Conservation (phyloP, 2,797 vertebrate species). For the Onychomys arenicola region DNA sequence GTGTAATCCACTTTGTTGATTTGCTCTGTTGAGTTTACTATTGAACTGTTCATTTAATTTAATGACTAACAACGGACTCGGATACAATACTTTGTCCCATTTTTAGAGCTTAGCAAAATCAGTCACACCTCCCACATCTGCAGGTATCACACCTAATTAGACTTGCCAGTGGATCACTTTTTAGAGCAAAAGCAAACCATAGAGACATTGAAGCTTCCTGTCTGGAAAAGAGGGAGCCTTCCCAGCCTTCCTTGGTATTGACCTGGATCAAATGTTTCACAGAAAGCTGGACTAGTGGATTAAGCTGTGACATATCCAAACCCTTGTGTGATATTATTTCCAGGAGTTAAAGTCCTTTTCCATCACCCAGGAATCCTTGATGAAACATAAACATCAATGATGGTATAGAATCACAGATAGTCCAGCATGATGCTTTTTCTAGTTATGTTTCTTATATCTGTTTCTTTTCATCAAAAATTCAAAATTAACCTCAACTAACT, state of each 20-base stretch:
- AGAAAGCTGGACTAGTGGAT: conserved; percentile 35
- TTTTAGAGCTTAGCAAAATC: conserved; percentile 69
- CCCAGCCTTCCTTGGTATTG: conserved; percentile 8
- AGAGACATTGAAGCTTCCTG: conserved; percentile 7
- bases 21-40: conserved; percentile 75
- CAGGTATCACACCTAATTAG: conserved; percentile 71
- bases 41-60: conserved; percentile 73
- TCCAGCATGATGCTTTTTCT: neutral
- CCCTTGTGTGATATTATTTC: neutral
- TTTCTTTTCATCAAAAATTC: conserved; percentile 47
- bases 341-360: conserved; percentile 4
- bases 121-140: conserved; percentile 62
- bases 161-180: conserved; percentile 59
- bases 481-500: conserved; percentile 8
- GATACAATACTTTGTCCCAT: conserved; percentile 63
- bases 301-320: neutral
- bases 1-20: conserved; percentile 45
- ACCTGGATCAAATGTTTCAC: conserved; percentile 64
- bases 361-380: neutral
- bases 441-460: neutral
- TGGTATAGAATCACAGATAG: neutral
- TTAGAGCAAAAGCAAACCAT: conserved; percentile 1
- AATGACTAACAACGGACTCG: conserved; percentile 46
- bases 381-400: conserved; percentile 11
- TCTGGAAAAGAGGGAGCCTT: conserved; percentile 1